phyloP scores from a whole-genome alignment of 2,113 vertebrate species.

The Hippoglossus stenolepis region DNA sequence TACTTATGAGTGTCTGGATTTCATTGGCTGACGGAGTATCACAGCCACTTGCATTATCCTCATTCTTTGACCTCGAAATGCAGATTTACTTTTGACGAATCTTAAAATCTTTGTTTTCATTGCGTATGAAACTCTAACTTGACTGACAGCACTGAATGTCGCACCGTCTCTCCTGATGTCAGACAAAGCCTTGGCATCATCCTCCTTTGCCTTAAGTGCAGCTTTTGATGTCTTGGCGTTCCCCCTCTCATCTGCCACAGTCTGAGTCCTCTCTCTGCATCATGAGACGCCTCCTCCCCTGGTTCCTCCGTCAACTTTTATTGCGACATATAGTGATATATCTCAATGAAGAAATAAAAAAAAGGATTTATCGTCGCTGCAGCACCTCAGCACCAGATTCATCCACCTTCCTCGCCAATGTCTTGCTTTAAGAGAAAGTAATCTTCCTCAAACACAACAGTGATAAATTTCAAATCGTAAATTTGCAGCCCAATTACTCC shows the following conservation, averaged over 20 bases:
- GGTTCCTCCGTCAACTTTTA: constrained; percentile 51
- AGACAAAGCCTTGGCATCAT: constrained; percentile 6
- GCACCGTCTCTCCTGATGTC: background rate
- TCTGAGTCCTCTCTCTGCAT: constrained; percentile 39
- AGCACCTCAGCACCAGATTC: constrained; percentile 49
- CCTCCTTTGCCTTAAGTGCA: constrained; percentile 27
- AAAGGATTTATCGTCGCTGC: constrained; percentile 58
- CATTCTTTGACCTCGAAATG: background rate
- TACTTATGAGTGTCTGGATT: background rate
- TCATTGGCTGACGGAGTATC: background rate
- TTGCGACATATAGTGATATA: constrained; percentile 59
- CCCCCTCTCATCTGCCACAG: constrained; percentile 20
- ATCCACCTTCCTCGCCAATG: constrained; percentile 60
- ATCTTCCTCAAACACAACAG: constrained; percentile 64
- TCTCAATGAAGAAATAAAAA: constrained; percentile 56
- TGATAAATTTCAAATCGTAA: constrained; percentile 58
- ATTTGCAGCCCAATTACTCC: constrained; percentile 34
- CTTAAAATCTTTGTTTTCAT: background rate
- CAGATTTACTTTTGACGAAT: background rate
- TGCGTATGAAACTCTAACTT: constrained; percentile 1
- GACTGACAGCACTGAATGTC: constrained; percentile 1
- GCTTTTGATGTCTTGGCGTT: constrained; percentile 39
- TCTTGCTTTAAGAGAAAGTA: constrained; percentile 61
- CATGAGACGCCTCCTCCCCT: background rate
- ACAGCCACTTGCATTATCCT: no score